Evolutionary conservation across 2,888 invertebrate genomes (phyloP).

Genomic region (Acleris cristana): DNA sequence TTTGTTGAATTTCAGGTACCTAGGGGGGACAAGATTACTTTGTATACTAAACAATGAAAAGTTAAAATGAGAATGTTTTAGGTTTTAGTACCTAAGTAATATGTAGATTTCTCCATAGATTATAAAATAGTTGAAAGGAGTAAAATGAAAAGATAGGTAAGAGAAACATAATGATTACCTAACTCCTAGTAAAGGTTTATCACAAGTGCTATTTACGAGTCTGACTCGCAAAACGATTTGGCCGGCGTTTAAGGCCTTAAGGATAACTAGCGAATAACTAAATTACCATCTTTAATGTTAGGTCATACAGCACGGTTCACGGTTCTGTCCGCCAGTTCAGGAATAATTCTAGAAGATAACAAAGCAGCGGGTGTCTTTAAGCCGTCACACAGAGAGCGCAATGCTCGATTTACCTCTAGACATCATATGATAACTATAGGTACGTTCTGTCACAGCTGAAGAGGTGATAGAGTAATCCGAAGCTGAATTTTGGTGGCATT

Average conservation of each 20-base stretch:
- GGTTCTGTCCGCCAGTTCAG: neutral
- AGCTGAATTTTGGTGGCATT: too few relatives aligned
- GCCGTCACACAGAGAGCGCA: too few relatives aligned
- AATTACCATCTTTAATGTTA: slow-evolving; percentile 35
- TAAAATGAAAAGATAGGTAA: slow-evolving; percentile 20
- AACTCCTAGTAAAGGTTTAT: slow-evolving; percentile 48
- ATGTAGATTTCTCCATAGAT: slow-evolving; percentile 17
- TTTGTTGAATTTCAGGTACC: slow-evolving; percentile 72
- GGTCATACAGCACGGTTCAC: neutral
- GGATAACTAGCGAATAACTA: slow-evolving; percentile 44
- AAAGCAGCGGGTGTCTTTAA: too few relatives aligned
- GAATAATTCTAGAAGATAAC: neutral
- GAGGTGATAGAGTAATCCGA: too few relatives aligned
- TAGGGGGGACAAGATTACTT: slow-evolving; percentile 65
- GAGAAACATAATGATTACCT: slow-evolving; percentile 30
- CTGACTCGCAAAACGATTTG: slow-evolving; percentile 53
- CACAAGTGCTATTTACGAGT: slow-evolving; percentile 66
- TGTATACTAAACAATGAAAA: slow-evolving; percentile 42
- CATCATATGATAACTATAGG: too few relatives aligned
- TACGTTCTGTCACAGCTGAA: too few relatives aligned
- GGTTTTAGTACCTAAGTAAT: slow-evolving; percentile 22
- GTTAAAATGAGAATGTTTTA: slow-evolving; percentile 38
- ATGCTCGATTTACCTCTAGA: too few relatives aligned
- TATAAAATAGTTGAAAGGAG: slow-evolving; percentile 24
- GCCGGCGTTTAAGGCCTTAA: slow-evolving; percentile 38